Evolutionary conservation across 2,113 vertebrate species (phyloP), one percentile per base, ranked within the genome.

Genomic region (Polypterus bichir): DNA sequence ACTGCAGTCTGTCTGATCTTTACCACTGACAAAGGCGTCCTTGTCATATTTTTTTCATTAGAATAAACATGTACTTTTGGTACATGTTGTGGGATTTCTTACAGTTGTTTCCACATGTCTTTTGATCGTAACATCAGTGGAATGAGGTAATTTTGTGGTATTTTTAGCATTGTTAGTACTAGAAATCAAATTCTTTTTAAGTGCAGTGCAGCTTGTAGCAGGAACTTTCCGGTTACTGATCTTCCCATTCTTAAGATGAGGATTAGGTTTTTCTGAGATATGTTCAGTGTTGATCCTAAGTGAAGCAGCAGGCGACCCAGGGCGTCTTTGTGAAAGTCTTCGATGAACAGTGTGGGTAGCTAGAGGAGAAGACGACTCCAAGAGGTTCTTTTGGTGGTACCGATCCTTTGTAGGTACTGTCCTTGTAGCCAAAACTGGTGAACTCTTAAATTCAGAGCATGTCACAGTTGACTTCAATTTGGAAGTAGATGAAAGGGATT

Each of bases 1-100:
- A 76, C 62, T 9, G 77, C 69, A 70, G 82, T 86, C 71, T 88
- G 89, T 54, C 80, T 83, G 66, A 87, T 71, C 59, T 79, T 87
- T 59, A 82, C 74, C 44, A 75, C 64, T 3, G 84, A 73, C 3
- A 86, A 62, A 0, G 86, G 81, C 44, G 74, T 77, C 0, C 80
- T 68, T 47, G 71, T 75, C 6, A 69, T 63, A 57, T 71, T 62
- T n/a, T 67, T 81, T n/a, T 78, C 68, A 57, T 59, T 71, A 73
- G 73, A 3, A 1, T 76, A 59, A 45, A n/a, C 71, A 10, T 1
- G 56, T 56, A 49, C 49, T 3, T 4, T 62, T 47, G 4, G 11
- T 68, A 7, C 53, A 51, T 47, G 71, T 60, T 55, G 71, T 4
- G 55, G 52, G 5, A 0, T 46, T 47, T 65, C 69, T 75, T 5